Base-by-base conservation (phyloP, 2,113 vertebrate genomes). In the Atractosteus spatula region DNA sequence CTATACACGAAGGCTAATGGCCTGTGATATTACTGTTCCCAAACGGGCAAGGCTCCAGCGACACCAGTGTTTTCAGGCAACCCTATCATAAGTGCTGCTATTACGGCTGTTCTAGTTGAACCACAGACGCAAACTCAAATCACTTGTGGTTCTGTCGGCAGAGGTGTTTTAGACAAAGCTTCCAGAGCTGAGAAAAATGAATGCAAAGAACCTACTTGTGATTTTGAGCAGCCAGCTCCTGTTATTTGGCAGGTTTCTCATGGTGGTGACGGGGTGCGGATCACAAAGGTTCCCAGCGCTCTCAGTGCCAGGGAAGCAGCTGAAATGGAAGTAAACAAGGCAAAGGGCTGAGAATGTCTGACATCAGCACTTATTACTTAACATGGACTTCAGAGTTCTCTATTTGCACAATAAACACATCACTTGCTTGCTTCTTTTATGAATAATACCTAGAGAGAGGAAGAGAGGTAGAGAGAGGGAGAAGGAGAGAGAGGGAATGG, bases 351-450 rank as follows among this genome's bases (percentile, higher is more conserved):
- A 82, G 77, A 76, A 5, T 78, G 75, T 68, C 73, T 82, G 83
- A 85, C 78, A 65, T 81, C 80, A 81, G 64, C 74, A 79, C 71
- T 74, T 86, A 80, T 88, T 86, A 87, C 83, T 85, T 85, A 88
- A 88, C 79, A 83, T 82, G 80, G 81, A 67, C 78, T 82, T 80
- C 71, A 7, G 16, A 74, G 71, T 71, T 62, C 74, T 71, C 63
- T 84, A 81, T 86, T 84, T 89, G 80, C 74, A 87, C 80, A 85
- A 82, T 83, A 85, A 85, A 82, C 72, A 78, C 77, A 82, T 77
- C 81, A 69, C 76, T 74, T 56, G 41, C 62, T 62, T 55, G 62
- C 54, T 41, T 66, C 16, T 17, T 66, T 74, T 77, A 79, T 75
- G 77, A 81, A 83, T 79, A 43, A 65, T 70, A 56, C 42, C 43